Evolutionary conservation across 1,140 invertebrate genomes (phyloP), one percentile per base, ranked within the genome.

Genomic region (Drosophila pectinifera): DNA sequence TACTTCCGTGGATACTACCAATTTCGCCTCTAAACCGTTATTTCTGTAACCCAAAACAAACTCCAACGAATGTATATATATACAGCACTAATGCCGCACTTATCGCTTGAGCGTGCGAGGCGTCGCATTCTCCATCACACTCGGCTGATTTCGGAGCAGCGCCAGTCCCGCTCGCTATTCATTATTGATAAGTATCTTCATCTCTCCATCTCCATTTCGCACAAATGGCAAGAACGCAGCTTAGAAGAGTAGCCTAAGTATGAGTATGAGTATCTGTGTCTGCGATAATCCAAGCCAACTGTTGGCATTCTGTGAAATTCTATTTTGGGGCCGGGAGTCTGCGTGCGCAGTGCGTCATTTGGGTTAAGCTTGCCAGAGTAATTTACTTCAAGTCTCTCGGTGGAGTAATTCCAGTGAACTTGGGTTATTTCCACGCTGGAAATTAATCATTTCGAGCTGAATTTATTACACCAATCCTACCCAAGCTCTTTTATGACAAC

Each of bases 121-220:
- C 55, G 39, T 62, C 54, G 36, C 42, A 45, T 67, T 68, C 62
- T 56, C 16, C 42, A 82, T 62, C 80, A 46, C 83, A 82, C 69
- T 82, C 59, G 74, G 83, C 34, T 85, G 82, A 78, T 61, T 85
- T 78, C 43, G 10, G 64, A 67, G 45, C 75, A 16, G 28, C 65
- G n/a, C 24, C 56, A 75, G 58, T 70, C 28, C 53, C 57, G 45
- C 61, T 80, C 42, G 61, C 59, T 59, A 78, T 86, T 82, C 69
- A 88, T 75, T 88, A 82, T 61, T 58, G 74, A 81, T 85, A 76
- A 76, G 45, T 49, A 69, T 78, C 79, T 69, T 36, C 28, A 64
- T 62, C 61, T 59, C 28, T 58, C 11, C 38, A 59, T 64, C 62
- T 58, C 16, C 14, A 28, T 36, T 45, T 20, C 36, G 36, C 5